Evolutionary conservation across 2,113 vertebrate species (phyloP).

Genomic region (Oxyruncus cristatus): DNA sequence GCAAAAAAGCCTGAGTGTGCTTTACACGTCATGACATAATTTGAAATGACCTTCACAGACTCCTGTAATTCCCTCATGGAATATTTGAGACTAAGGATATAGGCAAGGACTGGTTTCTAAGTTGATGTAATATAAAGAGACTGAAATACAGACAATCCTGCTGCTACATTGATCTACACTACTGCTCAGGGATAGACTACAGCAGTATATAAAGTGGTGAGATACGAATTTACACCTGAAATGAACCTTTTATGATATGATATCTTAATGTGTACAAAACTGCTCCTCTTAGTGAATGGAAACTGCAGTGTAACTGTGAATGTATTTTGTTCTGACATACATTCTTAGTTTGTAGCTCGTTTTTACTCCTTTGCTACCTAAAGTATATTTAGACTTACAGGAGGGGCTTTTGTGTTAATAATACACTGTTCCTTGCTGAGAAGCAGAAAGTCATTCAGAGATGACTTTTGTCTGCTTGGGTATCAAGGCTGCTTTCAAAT

Average conservation of each 20-base stretch:
- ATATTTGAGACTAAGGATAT: background rate
- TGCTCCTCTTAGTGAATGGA: background rate
- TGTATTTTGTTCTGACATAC: background rate
- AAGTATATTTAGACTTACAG: background rate
- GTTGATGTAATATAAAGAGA: background rate
- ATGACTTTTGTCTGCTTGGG: background rate
- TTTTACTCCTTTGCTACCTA: background rate
- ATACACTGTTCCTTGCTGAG: background rate
- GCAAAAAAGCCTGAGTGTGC: background rate
- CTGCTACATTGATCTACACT: background rate
- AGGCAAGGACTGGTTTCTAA: background rate
- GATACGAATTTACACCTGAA: background rate
- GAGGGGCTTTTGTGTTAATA: background rate
- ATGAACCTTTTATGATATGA: background rate
- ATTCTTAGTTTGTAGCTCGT: background rate
- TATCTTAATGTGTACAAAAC: background rate
- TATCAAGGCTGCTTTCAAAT: background rate
- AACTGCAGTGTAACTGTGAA: background rate
- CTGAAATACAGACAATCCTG: background rate
- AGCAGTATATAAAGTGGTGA: background rate
- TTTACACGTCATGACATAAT: background rate
- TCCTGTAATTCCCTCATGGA: background rate
- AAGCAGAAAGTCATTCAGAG: background rate
- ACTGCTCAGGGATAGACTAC: background rate
- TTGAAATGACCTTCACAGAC: constrained; percentile 12